Evolutionary conservation across 1,140 invertebrate species (phyloP).

Genomic region (Rhopalosiphum padi): DNA sequence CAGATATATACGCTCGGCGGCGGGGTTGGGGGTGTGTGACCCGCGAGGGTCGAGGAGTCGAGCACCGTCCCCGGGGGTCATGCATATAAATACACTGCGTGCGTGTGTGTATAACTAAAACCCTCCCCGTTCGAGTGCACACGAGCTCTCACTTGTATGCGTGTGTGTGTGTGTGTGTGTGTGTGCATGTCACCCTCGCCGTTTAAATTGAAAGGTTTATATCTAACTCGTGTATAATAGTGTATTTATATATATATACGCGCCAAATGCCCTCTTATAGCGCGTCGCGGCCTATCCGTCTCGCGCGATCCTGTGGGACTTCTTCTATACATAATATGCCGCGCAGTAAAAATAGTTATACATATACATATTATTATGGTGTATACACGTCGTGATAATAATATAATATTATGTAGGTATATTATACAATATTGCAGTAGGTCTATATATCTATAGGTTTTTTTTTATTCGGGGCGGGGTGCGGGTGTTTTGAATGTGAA

Average conservation of each 20-base stretch:
- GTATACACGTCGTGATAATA: not conserved
- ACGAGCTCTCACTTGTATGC: not conserved
- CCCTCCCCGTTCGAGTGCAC: not conserved
- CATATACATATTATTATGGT: not conserved
- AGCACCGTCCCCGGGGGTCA: conserved; percentile 30
- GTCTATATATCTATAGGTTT: not conserved
- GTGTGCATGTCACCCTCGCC: conserved; percentile 24
- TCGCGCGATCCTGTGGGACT: not conserved
- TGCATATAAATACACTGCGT: not conserved
- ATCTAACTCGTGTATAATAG: not conserved
- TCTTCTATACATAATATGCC: too few relatives aligned
- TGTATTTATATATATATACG: too few relatives aligned
- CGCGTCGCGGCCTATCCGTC: not conserved
- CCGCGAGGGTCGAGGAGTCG: not conserved
- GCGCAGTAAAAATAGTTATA: not conserved
- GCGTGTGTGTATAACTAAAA: not conserved
- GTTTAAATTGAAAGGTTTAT: conserved; percentile 47
- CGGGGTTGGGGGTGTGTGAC: not conserved
- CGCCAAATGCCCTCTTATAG: not conserved
- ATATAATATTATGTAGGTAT: conserved; percentile 4
- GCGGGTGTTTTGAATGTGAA: not conserved
- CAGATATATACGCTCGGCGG: conserved; percentile 1
- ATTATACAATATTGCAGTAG: not conserved
- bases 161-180: not conserved
- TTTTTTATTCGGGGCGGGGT: not conserved